Evolutionary conservation across 2,797 vertebrate species (phyloP).

Genomic region (Crypturellus tataupa): DNA sequence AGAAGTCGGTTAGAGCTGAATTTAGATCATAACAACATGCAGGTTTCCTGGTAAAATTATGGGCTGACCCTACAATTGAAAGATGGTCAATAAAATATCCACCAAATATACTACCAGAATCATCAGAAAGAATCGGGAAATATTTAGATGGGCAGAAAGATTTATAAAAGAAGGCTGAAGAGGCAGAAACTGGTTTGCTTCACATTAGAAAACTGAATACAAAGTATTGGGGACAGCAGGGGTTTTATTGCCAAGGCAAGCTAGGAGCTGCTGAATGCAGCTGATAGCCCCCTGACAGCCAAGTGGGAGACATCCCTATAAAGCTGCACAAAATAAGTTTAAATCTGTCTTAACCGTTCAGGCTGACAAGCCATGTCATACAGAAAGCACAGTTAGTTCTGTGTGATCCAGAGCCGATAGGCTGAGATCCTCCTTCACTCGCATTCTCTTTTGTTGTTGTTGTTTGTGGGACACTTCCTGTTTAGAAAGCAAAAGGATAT

Average conservation of each 20-base stretch:
- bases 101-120: constrained; percentile 22
- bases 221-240: constrained; percentile 16
- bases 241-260: constrained; percentile 40
- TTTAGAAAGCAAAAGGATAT: constrained; percentile 56
- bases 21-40: not conserved
- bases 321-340: constrained; percentile 42
- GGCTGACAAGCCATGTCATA: not conserved
- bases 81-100: constrained; percentile 27
- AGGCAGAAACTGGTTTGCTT: constrained; percentile 53
- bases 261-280: constrained; percentile 49
- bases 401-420: not conserved
- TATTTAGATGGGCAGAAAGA: constrained; percentile 17
- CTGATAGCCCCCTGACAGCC: constrained; percentile 55
- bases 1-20: not conserved
- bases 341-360: constrained; percentile 24
- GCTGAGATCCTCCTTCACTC: not conserved
- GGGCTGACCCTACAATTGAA: not conserved
- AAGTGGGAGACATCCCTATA: constrained; percentile 45
- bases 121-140: not conserved
- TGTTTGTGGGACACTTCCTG: constrained; percentile 36
- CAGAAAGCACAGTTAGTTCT: not conserved
- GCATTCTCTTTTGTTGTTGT: constrained; percentile 3
- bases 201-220: constrained; percentile 55
- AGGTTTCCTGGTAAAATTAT: not conserved
- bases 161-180: constrained; percentile 8